Conservation (phyloP, 37 sponge, comb jelly and placozoan genomes). For the Agelas oroides region DNA sequence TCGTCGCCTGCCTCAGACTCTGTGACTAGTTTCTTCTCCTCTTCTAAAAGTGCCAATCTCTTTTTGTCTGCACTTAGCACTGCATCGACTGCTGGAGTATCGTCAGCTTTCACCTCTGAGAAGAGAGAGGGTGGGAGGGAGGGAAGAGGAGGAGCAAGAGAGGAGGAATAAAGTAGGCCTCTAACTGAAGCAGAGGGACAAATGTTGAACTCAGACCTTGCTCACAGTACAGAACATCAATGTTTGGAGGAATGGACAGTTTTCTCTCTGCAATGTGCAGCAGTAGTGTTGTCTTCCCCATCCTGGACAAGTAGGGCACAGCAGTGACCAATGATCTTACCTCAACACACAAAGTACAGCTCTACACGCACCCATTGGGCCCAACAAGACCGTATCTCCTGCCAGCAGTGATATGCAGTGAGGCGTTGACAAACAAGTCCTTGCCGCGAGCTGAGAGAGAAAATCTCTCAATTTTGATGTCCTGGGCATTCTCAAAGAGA, state of each 20-base stretch:
- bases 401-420: constrained; percentile 81
- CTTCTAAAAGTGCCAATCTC: constrained; percentile 75
- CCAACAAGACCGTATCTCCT: constrained; percentile 97
- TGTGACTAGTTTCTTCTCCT: constrained; percentile 65
- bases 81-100: constrained; percentile 89
- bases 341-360: background rate
- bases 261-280: constrained; percentile 92
- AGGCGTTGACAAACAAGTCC: constrained; percentile 93
- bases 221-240: constrained; percentile 94
- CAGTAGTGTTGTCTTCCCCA: constrained; percentile 96
- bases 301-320: constrained; percentile 32
- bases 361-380: constrained; percentile 88
- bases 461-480: constrained; percentile 88
- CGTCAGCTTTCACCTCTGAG: constrained; percentile 86
- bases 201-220: constrained; percentile 70
- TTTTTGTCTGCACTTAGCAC: constrained; percentile 91
- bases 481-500: constrained; percentile 28
- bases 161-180: no score
- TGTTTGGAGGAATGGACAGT: constrained; percentile 88
- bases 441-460: constrained; percentile 96
- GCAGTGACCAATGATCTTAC: background rate
- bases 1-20: constrained; percentile 80
- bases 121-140: background rate
- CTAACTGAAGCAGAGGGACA: background rate
- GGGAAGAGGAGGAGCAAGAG: constrained; percentile 8